Conservation (phyloP, 2,113 vertebrate genomes). For the Gallinago paraguaiae region DNA sequence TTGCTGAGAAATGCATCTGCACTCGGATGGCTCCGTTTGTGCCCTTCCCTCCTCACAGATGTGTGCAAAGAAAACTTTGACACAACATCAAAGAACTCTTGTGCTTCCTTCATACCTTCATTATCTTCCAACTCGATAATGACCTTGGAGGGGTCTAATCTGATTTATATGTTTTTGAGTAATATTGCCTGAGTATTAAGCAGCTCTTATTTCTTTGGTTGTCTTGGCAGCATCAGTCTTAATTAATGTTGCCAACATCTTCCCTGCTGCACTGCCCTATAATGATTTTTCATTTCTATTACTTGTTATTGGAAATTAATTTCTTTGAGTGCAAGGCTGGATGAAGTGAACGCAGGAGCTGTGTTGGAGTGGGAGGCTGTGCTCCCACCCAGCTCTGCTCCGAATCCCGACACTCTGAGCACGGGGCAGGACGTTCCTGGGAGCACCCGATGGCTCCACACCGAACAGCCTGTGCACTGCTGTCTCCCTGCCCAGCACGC, state of each 20-base stretch:
- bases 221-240: not conserved
- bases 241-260: not conserved
- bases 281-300: not conserved
- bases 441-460: not conserved
- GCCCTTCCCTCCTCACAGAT: not conserved
- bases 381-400: not conserved
- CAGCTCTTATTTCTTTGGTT: not conserved
- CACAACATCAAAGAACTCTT: not conserved
- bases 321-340: not conserved
- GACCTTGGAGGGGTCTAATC: not conserved
- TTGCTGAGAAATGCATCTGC: conserved; percentile 11
- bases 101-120: not conserved
- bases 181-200: not conserved
- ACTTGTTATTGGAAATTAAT: not conserved
- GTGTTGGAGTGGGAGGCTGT: not conserved
- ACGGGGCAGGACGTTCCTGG: not conserved
- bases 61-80: not conserved
- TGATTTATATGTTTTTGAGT: not conserved
- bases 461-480: accelerated
- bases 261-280: not conserved
- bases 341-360: not conserved
- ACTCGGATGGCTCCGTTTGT: conserved; percentile 18
- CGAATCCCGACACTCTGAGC: not conserved
- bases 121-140: not conserved
- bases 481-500: not conserved